phyloP scores from a whole-genome alignment of 2,113 vertebrate genomes.

The Ceyx melanurus region DNA sequence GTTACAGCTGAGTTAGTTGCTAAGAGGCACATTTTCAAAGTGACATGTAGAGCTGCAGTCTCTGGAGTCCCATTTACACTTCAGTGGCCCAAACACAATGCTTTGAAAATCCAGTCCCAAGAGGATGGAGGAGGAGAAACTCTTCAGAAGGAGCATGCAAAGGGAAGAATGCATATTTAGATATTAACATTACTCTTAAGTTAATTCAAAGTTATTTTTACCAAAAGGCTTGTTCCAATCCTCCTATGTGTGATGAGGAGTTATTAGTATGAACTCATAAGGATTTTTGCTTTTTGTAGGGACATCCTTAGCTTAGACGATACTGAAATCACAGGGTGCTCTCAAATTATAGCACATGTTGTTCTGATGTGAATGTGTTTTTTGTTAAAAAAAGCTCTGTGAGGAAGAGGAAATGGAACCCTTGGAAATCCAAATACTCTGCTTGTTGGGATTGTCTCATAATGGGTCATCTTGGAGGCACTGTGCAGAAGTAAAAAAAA shows the following conservation, averaged over 20 bases:
- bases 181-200: neutral
- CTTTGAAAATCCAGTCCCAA: slow-evolving; percentile 36
- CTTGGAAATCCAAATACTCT: neutral
- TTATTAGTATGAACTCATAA: neutral
- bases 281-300: neutral
- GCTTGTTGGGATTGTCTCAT: neutral
- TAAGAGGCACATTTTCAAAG: slow-evolving; percentile 16
- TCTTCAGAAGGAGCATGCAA: neutral
- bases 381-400: neutral
- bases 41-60: neutral
- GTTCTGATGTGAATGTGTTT: neutral
- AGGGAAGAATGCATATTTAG: neutral
- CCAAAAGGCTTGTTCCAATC: neutral
- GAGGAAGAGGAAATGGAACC: neutral
- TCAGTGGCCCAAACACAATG: neutral
- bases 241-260: neutral
- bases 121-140: neutral
- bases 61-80: neutral
- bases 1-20: neutral
- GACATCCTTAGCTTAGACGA: neutral
- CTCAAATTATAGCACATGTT: neutral
- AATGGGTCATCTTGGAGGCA: neutral
- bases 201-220: neutral
- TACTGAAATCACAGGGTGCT: neutral
- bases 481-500: neutral